Conservation (phyloP, 2,113 vertebrate genomes). For the Apteryx owenii region DNA sequence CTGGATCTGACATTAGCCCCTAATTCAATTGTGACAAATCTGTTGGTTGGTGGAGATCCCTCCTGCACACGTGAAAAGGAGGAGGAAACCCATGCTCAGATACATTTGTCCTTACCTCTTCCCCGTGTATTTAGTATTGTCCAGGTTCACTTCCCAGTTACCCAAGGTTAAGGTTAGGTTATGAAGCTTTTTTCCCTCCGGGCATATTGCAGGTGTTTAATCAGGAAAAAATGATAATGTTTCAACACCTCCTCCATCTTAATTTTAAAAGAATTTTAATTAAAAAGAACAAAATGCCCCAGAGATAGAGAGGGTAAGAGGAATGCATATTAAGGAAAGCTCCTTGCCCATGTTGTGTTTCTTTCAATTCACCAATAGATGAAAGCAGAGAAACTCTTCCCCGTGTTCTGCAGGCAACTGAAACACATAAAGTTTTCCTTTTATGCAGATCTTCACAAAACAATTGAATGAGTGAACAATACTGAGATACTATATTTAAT, state of each 20-base stretch:
- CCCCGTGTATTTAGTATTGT: background rate
- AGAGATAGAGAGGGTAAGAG: background rate
- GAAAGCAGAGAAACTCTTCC: background rate
- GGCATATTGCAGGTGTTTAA: background rate
- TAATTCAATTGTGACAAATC: background rate
- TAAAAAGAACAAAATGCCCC: background rate
- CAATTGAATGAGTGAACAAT: background rate
- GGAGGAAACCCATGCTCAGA: background rate
- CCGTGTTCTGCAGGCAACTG: background rate
- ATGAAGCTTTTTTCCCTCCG: background rate
- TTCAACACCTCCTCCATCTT: background rate
- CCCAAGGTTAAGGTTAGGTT: fast-evolving
- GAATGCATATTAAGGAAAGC: background rate
- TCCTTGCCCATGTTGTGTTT: background rate
- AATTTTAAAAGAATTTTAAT: background rate
- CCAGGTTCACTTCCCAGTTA: background rate
- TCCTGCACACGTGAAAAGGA: background rate
- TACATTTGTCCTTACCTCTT: background rate
- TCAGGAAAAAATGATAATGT: background rate
- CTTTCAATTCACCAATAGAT: background rate
- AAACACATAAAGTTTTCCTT: background rate
- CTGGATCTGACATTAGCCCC: background rate
- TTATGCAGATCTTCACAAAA: background rate
- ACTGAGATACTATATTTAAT: slow-evolving; percentile 42
- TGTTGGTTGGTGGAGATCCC: background rate